Evolutionary conservation across 1,140 invertebrate species (phyloP), one percentile per base, ranked within the genome.

Genomic region (Danaus melanippus): DNA sequence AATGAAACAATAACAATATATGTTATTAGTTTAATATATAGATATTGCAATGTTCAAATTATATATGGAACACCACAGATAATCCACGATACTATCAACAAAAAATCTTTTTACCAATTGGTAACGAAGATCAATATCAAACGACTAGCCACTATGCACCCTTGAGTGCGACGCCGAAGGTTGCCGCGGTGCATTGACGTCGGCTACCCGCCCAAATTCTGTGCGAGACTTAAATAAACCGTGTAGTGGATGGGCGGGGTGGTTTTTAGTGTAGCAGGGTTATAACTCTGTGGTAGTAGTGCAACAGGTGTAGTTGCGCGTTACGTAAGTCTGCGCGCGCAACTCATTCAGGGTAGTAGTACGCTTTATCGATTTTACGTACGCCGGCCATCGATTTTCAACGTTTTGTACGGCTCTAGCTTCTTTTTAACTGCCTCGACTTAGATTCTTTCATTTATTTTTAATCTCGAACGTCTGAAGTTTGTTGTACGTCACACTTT

Each of bases 301-400:
- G 75, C 82, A 85, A 85, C 82, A 85, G 79, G 82, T 84, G 75
- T 62, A 61, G 59, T 50, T 82, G 79, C 71, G 78, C 78, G 73
- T 85, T 85, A 82, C 74, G 79, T 81, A 81, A 83, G 74, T 46
- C 62, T 66, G 81, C 82, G 82, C 82, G 82, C 82, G 82, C 82
- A 85, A 21, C 58, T 64, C 79, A 83, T 84, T 84, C 73, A 84
- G 68, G 59, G 59, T 45, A 65, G 74, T 82, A 71, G 72, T 84
- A 84, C 79, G 76, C 50, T 53, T 47, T 79, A 84, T 84, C 79
- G 81, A 84, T 81, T 70, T 57, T 62, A 64, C 67, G 81, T 84
- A 84, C 73, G 69, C 58, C 58, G 62, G 52, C 59, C 72, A 83
- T 82, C 76, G 79, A 81, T 79, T 76, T 64, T 32, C 21, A 32